These are phyloP conservation scores for Teleogryllus occipitalis DNA, from an alignment of 1,140 invertebrate species.

Conservation along the genomic window DNA sequence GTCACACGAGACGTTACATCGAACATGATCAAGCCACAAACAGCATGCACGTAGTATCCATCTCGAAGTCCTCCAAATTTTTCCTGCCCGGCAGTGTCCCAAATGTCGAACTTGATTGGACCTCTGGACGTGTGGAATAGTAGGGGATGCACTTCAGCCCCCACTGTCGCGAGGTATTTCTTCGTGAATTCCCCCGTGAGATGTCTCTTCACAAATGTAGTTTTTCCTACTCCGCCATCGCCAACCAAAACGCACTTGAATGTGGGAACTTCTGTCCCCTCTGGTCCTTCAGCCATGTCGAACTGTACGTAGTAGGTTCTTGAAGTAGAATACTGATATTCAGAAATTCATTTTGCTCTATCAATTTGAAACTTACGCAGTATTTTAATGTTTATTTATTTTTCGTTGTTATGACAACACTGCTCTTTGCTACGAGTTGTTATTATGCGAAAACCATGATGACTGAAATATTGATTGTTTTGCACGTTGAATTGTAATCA, in stretches of 20 bases:
- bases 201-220: slow-evolving; percentile 98
- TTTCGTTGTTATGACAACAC: too few relatives aligned
- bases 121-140: slow-evolving; percentile 98
- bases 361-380: too few relatives aligned
- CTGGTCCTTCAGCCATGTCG: slow-evolving; percentile 26
- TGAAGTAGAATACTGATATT: too few relatives aligned
- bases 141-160: slow-evolving; percentile 97
- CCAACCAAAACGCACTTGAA: slow-evolving; percentile 97
- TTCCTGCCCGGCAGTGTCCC: slow-evolving; percentile 99
- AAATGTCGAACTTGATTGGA: slow-evolving; percentile 96
- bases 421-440: too few relatives aligned
- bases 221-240: slow-evolving; percentile 99
- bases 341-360: too few relatives aligned
- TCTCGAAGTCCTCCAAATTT: slow-evolving; percentile 98
- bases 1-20: slow-evolving; percentile 98
- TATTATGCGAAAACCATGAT: too few relatives aligned
- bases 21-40: slow-evolving; percentile 98
- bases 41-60: slow-evolving; percentile 96
- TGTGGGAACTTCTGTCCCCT: slow-evolving; percentile 68
- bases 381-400: too few relatives aligned
- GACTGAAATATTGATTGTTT: too few relatives aligned
- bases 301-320: too few relatives aligned
- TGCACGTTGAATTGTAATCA: too few relatives aligned
- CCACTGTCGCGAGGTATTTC: slow-evolving; percentile 97
- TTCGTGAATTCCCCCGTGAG: slow-evolving; percentile 99